Conservation (phyloP, 2,797 vertebrate species). For the Crocodylus rhombifer region DNA sequence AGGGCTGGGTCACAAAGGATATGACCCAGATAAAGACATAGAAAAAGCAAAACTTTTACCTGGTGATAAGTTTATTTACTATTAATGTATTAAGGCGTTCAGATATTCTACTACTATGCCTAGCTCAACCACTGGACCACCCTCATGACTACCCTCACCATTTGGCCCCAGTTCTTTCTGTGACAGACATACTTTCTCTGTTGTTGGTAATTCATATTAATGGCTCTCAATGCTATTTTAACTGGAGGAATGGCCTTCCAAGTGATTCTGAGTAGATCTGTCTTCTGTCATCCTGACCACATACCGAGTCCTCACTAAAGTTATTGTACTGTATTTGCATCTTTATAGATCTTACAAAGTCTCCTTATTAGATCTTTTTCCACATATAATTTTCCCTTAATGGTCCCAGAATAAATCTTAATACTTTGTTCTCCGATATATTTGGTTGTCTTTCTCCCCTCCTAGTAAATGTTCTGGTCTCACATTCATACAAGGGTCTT, state of each 20-base stretch:
- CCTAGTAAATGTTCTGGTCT: not conserved
- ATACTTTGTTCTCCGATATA: not conserved
- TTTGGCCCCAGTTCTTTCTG: not conserved
- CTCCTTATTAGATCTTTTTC: not conserved
- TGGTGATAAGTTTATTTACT: not conserved
- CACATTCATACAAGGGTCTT: too few relatives aligned
- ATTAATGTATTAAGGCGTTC: not conserved
- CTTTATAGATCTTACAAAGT: not conserved
- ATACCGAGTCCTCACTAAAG: not conserved
- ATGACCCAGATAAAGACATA: not conserved
- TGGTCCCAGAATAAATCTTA: not conserved
- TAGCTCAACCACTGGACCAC: conserved; percentile 1
- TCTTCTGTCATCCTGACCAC: conserved; percentile 6
- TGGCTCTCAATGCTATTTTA: conserved; percentile 16
- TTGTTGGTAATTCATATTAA: not conserved
- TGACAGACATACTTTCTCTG: not conserved
- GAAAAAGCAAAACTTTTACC: conserved; percentile 31
- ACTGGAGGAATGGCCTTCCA: conserved; percentile 26
- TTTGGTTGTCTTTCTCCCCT: not conserved
- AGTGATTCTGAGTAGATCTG: not conserved
- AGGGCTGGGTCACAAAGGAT: conserved; percentile 8
- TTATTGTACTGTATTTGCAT: not conserved
- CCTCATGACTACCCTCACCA: not conserved
- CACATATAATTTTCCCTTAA: not conserved
- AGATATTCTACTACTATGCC: not conserved